Evolutionary conservation across 2,113 vertebrate species (phyloP), one percentile per base, ranked within the genome.

Genomic region (Bos javanicus): DNA sequence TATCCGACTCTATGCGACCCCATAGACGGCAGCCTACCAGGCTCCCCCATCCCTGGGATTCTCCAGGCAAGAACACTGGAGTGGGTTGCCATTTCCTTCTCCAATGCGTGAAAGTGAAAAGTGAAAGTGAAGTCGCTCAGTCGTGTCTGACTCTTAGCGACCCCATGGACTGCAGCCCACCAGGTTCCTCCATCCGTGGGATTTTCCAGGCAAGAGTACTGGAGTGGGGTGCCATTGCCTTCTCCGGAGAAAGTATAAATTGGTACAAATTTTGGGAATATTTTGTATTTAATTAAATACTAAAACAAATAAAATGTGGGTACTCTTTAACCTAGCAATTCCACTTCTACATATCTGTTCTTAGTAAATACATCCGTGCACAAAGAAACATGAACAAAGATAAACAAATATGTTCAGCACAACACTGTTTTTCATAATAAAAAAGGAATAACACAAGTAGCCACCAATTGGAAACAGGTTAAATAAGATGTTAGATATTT

Each of bases 271-370:
- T 92, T 95, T 93, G 1, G 21, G 71, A 25, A 83, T 8, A 90
- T 91, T 94, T 90, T 89, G 4, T 43, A 78, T 62, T 89, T 97
- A 94, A 57, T 87, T 96, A 84, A 95, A 89, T 74, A n/a, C 52
- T 62, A 64, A 94, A 94, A 81, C 48, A 97, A 14, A 33, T 87
- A 86, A 86, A 96, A 92, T 94, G 28, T 36, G 3, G 3, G 36
- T 76, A 84, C 19, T 80, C 33, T 80, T 64, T 95, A 36, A 86
- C 26, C n/a, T 16, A 71, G 17, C 33, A 81, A 90, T 93, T 88
- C 14, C 4, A 50, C 43, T 91, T 85, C 43, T 97, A 11, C 14
- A 2, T 83, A 93, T 90, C 48, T 92, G 30, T 87, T 92, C 64
- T 88, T 96, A 82, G 50, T 89, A 76, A 90, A 91, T 85, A 86